These are phyloP conservation scores for Melanaphis sacchari DNA, from an alignment of 1,140 invertebrate genomes.

Conservation along the genomic window DNA sequence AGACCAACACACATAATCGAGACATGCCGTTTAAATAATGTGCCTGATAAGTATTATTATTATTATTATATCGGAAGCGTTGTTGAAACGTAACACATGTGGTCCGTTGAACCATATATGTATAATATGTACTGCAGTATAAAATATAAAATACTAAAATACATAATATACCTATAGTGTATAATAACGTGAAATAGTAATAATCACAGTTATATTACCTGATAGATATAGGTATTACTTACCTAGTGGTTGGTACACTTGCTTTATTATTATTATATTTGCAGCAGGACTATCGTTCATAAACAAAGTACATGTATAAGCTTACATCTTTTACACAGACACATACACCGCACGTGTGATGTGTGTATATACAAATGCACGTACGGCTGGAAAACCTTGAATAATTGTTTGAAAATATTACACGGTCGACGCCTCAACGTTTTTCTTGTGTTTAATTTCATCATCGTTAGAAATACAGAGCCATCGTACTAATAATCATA, in stretches of 20 bases:
- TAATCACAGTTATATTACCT: neutral
- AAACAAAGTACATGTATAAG: neutral
- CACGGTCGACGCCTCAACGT: neutral
- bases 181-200: neutral
- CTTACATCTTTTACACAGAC: neutral
- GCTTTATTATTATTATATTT: neutral
- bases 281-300: neutral
- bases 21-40: neutral
- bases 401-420: constrained; percentile 6
- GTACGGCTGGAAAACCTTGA: neutral
- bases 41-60: neutral
- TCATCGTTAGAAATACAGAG: neutral
- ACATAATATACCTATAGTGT: too few relatives aligned
- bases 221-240: too few relatives aligned
- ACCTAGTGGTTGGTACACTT: too few relatives aligned
- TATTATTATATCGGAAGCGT: neutral
- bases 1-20: neutral
- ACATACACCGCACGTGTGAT: neutral
- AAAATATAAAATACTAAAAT: too few relatives aligned
- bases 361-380: neutral
- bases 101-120: neutral
- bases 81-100: neutral
- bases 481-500: neutral
- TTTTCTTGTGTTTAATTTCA: neutral
- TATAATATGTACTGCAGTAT: neutral